Evolutionary conservation across 2,888 invertebrate genomes (phyloP).

Genomic region (Seladonia tumulorum): DNA sequence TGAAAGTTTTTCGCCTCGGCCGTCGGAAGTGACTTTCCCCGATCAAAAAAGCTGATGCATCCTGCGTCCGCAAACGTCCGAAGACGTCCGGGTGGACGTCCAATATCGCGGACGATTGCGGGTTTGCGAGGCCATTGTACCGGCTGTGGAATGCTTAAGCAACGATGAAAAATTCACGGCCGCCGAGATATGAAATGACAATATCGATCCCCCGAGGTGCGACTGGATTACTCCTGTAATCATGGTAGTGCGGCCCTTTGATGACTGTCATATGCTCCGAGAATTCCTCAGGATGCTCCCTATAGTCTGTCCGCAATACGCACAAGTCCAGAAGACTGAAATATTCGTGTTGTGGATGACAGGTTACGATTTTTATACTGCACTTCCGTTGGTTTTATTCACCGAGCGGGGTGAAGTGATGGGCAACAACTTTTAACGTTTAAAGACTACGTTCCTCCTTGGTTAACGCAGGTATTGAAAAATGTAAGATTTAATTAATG

Average conservation of each 20-base stretch:
- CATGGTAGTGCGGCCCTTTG: background rate
- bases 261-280: background rate
- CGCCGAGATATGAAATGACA: background rate
- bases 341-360: background rate
- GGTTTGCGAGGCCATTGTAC: slow-evolving; percentile 31
- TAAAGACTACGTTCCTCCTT: too few relatives aligned
- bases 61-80: background rate
- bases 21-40: background rate
- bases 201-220: background rate
- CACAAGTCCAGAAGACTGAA: background rate
- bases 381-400: background rate
- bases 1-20: slow-evolving; percentile 19
- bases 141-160: slow-evolving; percentile 20
- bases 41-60: background rate
- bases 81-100: background rate
- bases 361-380: background rate
- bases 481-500: too few relatives aligned
- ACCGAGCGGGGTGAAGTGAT: too few relatives aligned
- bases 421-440: too few relatives aligned
- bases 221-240: background rate
- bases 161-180: slow-evolving; percentile 29
- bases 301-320: background rate
- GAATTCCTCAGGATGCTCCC: background rate
- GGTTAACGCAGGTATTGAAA: too few relatives aligned
- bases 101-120: slow-evolving; percentile 13